Evolutionary conservation across 37 sponge, comb jelly and placozoan genomes (phyloP).

Genomic region (Hormiphora californensis): DNA sequence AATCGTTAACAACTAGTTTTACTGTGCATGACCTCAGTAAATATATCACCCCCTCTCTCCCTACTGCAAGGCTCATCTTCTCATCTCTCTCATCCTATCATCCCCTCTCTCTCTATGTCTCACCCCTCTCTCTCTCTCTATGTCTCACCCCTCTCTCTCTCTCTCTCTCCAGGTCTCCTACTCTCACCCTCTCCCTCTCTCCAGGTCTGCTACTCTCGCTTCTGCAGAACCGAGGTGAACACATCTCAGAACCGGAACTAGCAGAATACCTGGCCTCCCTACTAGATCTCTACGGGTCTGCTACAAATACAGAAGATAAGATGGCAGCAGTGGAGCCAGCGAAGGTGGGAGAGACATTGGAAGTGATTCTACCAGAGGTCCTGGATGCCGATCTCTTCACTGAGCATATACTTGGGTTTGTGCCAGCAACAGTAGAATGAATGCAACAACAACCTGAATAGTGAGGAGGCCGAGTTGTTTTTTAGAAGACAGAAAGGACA

Average conservation of each 20-base stretch:
- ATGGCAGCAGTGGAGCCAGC: neutral
- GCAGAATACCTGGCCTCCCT: conserved; percentile 83
- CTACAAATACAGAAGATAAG: conserved; percentile 48
- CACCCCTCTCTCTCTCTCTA: too few relatives aligned
- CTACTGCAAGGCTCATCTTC: too few relatives aligned
- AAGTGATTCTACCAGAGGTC: neutral
- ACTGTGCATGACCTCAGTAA: too few relatives aligned
- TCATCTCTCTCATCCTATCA: too few relatives aligned
- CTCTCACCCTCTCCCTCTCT: neutral
- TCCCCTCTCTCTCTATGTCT: too few relatives aligned
- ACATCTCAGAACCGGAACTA: conserved; percentile 79
- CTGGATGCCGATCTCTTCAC: conserved; percentile 43
- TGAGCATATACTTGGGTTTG: conserved; percentile 21
- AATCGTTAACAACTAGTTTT: too few relatives aligned
- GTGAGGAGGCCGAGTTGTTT: too few relatives aligned
- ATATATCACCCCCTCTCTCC: too few relatives aligned
- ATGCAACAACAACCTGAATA: too few relatives aligned
- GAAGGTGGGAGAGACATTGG: neutral
- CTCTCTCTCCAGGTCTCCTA: neutral
- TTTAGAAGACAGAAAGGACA: too few relatives aligned
- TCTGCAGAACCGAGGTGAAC: conserved; percentile 72
- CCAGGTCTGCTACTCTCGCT: neutral
- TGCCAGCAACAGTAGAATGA: neutral
- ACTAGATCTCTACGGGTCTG: conserved; percentile 57
- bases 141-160: too few relatives aligned